A percentile compares a stretch with the other conserved stretches of the same genome.
phyloP scores from a whole-genome alignment of 2,113 vertebrate genomes.

The Corvus hawaiiensis region DNA sequence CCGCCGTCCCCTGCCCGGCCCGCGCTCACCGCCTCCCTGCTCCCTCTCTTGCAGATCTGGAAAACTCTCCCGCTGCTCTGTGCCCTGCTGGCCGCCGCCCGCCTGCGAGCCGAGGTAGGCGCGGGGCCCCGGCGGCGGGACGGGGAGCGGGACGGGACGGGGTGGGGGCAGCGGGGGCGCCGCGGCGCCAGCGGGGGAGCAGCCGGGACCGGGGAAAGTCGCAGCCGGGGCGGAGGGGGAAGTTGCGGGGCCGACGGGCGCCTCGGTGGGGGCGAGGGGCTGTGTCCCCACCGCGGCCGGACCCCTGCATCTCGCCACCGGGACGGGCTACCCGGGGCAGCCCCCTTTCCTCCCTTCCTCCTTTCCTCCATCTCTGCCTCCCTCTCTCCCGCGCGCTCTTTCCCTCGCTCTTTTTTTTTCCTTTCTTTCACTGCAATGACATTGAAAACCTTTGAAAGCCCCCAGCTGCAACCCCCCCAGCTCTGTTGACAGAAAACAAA shows the following conservation, averaged over 20 bases:
- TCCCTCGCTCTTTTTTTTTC: not conserved
- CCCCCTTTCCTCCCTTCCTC: not conserved
- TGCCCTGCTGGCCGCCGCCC: constrained; percentile 55
- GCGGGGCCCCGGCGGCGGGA: not conserved
- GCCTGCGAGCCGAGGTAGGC: constrained; percentile 69
- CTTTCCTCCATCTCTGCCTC: not conserved
- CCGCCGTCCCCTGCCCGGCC: not conserved
- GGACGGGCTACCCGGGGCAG: not conserved
- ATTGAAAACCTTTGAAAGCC: constrained; percentile 26
- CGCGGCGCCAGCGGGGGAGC: not conserved
- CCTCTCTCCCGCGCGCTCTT: not conserved
- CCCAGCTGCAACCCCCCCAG: not conserved
- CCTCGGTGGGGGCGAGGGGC: not conserved
- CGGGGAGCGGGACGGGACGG: not conserved
- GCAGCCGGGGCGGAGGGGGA: not conserved
- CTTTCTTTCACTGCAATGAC: constrained; percentile 41
- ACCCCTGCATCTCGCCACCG: not conserved
- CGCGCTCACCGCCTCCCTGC: not conserved
- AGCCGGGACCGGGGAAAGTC: not conserved
- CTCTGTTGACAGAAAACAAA: constrained; percentile 61
- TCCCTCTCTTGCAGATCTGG: constrained; percentile 64
- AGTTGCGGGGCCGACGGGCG: not conserved
- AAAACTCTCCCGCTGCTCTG: constrained; percentile 61
- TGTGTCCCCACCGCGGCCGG: not conserved
- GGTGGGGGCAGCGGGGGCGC: not conserved